Evolutionary conservation across 2,888 invertebrate genomes (phyloP).

Genomic region (Timandra comae): DNA sequence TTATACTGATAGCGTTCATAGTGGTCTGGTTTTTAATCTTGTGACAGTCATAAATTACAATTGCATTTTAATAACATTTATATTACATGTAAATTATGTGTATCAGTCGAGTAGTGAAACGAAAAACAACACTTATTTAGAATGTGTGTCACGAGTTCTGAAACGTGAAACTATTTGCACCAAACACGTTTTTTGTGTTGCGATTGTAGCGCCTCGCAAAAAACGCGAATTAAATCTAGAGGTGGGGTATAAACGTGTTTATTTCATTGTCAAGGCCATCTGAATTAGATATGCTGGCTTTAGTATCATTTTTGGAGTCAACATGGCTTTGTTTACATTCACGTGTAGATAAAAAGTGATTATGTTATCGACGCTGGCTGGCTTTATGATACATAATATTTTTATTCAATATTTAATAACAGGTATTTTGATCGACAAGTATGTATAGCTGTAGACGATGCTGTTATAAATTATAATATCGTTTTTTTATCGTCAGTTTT

Average conservation of each 20-base stretch:
- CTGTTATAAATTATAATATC: no score
- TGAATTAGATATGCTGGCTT: slow-evolving; percentile 62
- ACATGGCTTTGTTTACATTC: slow-evolving; percentile 64
- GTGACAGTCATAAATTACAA: slow-evolving; percentile 6
- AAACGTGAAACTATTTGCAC: slow-evolving; percentile 24
- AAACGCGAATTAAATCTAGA: slow-evolving; percentile 46
- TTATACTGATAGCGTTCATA: slow-evolving; percentile 1
- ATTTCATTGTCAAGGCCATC: slow-evolving; percentile 74
- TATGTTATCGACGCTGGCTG: no score
- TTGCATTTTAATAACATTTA: slow-evolving; percentile 3
- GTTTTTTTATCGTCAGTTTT: no score
- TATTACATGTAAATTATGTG: slow-evolving; percentile 3
- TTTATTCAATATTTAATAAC: no score
- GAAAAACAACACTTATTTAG: slow-evolving; percentile 19
- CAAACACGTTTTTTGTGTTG: slow-evolving; percentile 26
- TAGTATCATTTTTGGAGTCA: slow-evolving; percentile 60
- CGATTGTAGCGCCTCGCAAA: slow-evolving; percentile 35
- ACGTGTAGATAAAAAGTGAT: slow-evolving; percentile 41
- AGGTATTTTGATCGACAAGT: no score
- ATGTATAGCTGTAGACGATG: no score
- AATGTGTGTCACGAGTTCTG: slow-evolving; percentile 19
- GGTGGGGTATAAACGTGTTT: slow-evolving; percentile 56
- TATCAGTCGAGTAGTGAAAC: slow-evolving; percentile 8
- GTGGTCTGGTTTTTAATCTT: slow-evolving; percentile 5
- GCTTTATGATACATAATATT: no score